Conservation (phyloP, 2,113 vertebrate genomes). For the Chloebia gouldiae region DNA sequence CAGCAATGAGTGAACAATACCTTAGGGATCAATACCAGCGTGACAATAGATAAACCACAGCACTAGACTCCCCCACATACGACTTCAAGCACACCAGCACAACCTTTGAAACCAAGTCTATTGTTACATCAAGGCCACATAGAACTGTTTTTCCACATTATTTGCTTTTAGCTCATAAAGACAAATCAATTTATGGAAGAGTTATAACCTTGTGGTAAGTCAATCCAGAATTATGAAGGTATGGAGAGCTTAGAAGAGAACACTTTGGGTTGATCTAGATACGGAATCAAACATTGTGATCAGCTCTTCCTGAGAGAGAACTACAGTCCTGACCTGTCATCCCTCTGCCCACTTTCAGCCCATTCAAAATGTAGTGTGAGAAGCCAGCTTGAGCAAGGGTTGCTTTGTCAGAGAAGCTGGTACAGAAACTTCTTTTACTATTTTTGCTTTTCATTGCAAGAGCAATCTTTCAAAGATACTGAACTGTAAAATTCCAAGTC, state of each 20-base stretch:
- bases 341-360: background rate
- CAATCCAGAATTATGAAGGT: background rate
- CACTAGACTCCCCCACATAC: background rate
- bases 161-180: background rate
- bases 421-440: background rate
- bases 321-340: background rate
- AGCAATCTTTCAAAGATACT: background rate
- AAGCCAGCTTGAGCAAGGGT: background rate
- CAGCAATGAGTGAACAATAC: background rate
- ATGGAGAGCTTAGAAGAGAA: accelerated
- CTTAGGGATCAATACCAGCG: background rate
- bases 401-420: background rate
- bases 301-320: background rate
- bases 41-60: background rate
- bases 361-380: background rate
- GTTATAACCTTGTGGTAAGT: background rate
- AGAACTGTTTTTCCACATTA: background rate
- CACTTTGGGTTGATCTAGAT: background rate
- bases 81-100: background rate
- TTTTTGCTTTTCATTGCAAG: background rate
- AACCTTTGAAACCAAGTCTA: background rate
- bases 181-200: background rate
- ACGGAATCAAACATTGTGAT: background rate
- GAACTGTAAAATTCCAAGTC: background rate
- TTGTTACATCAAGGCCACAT: background rate